These are phyloP conservation scores for Slavum lentiscoides DNA, from an alignment of 2,888 invertebrate species.

Conservation along the genomic window DNA sequence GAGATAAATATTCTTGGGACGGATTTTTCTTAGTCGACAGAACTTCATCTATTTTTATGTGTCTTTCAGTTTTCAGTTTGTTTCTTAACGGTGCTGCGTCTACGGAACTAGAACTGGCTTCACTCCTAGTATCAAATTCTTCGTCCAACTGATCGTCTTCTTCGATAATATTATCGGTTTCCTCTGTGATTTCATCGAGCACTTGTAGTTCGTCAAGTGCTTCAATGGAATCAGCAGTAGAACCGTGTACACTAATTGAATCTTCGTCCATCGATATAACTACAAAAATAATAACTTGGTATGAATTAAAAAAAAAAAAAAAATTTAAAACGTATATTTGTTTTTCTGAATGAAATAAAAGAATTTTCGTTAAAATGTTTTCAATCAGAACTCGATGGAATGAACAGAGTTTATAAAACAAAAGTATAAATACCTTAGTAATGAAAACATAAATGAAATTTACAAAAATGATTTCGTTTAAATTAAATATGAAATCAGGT, in stretches of 20 bases:
- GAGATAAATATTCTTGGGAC: constrained; percentile 82
- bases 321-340: background rate
- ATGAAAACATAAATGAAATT: background rate
- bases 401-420: background rate
- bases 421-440: background rate
- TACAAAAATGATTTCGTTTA: background rate
- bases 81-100: constrained; percentile 70
- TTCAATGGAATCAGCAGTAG: constrained; percentile 48
- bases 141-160: constrained; percentile 42
- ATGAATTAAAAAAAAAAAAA: background rate
- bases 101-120: constrained; percentile 82
- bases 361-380: background rate
- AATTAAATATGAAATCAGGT: background rate
- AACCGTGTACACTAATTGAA: constrained; percentile 49
- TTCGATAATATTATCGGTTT: constrained; percentile 42
- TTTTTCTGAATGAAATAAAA: background rate
- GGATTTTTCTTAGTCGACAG: constrained; percentile 60
- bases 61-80: constrained; percentile 58
- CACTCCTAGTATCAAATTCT: constrained; percentile 80
- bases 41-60: constrained; percentile 61
- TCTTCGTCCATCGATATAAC: constrained; percentile 48
- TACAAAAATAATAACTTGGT: constrained; percentile 17
- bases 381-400: background rate
- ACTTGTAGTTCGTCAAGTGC: constrained; percentile 47
- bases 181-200: constrained; percentile 48